These are phyloP conservation scores for Diplodus sargus DNA, from an alignment of 2,797 vertebrate species.

Conservation along the genomic window DNA sequence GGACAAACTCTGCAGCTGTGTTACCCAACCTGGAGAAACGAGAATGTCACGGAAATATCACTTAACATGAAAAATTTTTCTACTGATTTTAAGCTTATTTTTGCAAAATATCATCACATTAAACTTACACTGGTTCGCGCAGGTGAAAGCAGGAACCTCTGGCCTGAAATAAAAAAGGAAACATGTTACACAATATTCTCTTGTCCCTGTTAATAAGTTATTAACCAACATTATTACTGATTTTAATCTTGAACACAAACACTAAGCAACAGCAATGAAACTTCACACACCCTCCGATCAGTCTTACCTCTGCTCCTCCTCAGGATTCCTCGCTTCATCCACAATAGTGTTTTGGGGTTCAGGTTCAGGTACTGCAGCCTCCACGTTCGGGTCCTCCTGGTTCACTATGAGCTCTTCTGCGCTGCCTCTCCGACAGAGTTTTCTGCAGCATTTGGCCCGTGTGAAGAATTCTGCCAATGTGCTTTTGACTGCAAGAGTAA, in stretches of 20 bases:
- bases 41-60: not conserved
- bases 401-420: not conserved
- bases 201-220: no score
- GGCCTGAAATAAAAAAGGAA: slow-evolving; percentile 13
- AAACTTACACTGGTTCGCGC: slow-evolving; percentile 42
- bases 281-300: not conserved
- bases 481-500: slow-evolving; percentile 23
- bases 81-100: not conserved
- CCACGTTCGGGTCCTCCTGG: not conserved
- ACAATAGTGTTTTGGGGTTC: slow-evolving; percentile 37
- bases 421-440: not conserved
- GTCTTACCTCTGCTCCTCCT: slow-evolving; percentile 3
- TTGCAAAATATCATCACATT: not conserved
- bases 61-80: not conserved
- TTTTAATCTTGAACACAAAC: no score
- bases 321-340: not conserved
- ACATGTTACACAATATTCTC: not conserved
- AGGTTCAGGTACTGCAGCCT: no score
- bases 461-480: not conserved
- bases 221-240: no score
- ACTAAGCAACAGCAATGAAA: no score
- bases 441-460: slow-evolving; percentile 5
- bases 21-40: slow-evolving; percentile 63
- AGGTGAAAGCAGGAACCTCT: not conserved
- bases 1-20: slow-evolving; percentile 64